These are phyloP conservation scores for Urechis unicinctus DNA, from an alignment of 2,888 invertebrate species.

Conservation along the genomic window DNA sequence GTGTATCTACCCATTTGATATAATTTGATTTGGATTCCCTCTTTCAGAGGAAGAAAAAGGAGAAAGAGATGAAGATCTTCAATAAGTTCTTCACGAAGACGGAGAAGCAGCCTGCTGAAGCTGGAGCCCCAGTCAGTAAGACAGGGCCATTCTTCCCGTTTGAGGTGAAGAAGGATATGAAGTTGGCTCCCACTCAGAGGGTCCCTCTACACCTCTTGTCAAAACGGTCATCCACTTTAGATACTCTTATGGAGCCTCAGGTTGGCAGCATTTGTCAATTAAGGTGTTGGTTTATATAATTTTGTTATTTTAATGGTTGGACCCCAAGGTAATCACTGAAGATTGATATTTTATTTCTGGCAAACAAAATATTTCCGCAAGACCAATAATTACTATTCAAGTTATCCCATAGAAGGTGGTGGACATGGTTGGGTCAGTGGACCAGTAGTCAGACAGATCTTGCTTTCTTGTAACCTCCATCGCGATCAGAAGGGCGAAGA, in stretches of 20 bases:
- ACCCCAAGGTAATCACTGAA: too few relatives aligned
- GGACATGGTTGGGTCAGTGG: too few relatives aligned
- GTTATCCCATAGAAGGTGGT: too few relatives aligned
- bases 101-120: constrained; percentile 8
- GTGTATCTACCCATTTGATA: too few relatives aligned
- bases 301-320: too few relatives aligned
- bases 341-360: too few relatives aligned
- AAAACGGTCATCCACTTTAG: constrained; percentile 56
- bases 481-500: too few relatives aligned
- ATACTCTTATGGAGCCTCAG: constrained; percentile 1
- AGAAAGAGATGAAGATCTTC: constrained; percentile 72
- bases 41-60: constrained; percentile 45
- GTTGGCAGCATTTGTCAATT: not conserved
- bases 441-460: too few relatives aligned
- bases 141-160: constrained; percentile 47
- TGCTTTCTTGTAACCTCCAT: too few relatives aligned
- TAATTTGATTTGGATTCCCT: too few relatives aligned
- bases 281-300: not conserved
- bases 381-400: too few relatives aligned
- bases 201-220: constrained; percentile 51
- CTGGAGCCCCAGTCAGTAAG: not conserved
- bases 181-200: constrained; percentile 69
- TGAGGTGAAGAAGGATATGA: constrained; percentile 78
- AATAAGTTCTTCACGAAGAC: constrained; percentile 66
- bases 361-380: too few relatives aligned